phyloP scores from a whole-genome alignment of 2,797 vertebrate species.

The Enteromius mattozi region DNA sequence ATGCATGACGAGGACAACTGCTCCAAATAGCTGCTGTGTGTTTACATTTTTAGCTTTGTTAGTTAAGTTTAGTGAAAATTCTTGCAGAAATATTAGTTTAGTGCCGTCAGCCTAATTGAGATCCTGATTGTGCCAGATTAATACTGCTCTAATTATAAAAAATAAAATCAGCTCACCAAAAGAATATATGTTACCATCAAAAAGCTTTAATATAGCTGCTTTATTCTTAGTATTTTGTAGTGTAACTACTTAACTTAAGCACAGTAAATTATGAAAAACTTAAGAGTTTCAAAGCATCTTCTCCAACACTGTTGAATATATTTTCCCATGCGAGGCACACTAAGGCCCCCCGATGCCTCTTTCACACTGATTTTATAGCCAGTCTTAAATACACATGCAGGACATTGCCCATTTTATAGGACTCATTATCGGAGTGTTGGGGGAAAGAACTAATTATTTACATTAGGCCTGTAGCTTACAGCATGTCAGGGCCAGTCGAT shows the following conservation, averaged over 20 bases:
- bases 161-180: background rate
- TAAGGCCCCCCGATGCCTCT: conserved; percentile 6
- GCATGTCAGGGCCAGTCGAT: conserved; percentile 63
- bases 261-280: conserved; percentile 17
- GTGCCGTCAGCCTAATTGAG: background rate
- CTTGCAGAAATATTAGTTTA: background rate
- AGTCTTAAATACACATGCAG: conserved; percentile 48
- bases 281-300: conserved; percentile 18
- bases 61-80: background rate
- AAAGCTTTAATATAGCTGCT: background rate
- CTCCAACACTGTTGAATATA: background rate
- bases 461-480: conserved; percentile 42
- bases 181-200: background rate
- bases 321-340: background rate
- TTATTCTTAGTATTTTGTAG: background rate
- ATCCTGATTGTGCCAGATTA: background rate
- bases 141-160: background rate
- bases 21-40: background rate
- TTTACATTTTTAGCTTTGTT: background rate
- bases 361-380: conserved; percentile 43
- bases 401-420: conserved; percentile 35
- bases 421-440: conserved; percentile 48
- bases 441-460: conserved; percentile 58
- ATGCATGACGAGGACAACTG: background rate
- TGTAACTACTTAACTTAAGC: background rate